Conservation (phyloP, 2,888 invertebrate genomes). For the Leptinotarsa juncta region DNA sequence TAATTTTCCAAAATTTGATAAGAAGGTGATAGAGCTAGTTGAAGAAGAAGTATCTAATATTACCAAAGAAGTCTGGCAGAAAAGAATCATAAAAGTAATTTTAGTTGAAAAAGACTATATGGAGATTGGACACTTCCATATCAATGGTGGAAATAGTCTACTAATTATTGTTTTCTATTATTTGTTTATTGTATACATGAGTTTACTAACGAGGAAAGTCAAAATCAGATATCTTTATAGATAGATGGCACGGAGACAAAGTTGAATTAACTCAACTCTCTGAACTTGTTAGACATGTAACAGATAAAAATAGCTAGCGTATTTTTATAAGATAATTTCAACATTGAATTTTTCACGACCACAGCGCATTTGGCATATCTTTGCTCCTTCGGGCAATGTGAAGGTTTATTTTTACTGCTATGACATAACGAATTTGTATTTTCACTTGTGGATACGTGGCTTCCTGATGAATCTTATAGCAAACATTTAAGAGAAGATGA, state of each 20-base stretch:
- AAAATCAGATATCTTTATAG: background rate
- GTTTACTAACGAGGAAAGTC: no score
- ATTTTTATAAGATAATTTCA: slow-evolving; percentile 21
- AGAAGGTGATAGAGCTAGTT: no score
- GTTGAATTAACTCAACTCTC: background rate
- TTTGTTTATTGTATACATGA: no score
- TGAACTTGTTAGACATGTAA: slow-evolving; percentile 21
- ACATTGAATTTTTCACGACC: slow-evolving; percentile 27
- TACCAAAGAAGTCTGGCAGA: no score
- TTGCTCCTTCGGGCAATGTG: slow-evolving; percentile 12
- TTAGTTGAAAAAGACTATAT: no score
- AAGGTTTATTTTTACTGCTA: slow-evolving; percentile 14
- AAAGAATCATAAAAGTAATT: no score
- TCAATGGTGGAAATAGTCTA: no score
- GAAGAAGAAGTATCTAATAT: no score
- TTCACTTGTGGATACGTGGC: slow-evolving; percentile 17
- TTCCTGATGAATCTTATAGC: slow-evolving; percentile 6
- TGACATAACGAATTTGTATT: slow-evolving; percentile 14
- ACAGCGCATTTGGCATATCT: slow-evolving; percentile 22
- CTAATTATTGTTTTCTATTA: no score
- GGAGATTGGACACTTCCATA: no score
- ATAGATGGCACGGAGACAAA: background rate
- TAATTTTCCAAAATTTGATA: no score
- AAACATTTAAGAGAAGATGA: background rate
- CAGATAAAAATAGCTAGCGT: slow-evolving; percentile 33